These are phyloP conservation scores for Alligator mississippiensis DNA, from an alignment of 2,113 vertebrate genomes.

Conservation along the genomic window DNA sequence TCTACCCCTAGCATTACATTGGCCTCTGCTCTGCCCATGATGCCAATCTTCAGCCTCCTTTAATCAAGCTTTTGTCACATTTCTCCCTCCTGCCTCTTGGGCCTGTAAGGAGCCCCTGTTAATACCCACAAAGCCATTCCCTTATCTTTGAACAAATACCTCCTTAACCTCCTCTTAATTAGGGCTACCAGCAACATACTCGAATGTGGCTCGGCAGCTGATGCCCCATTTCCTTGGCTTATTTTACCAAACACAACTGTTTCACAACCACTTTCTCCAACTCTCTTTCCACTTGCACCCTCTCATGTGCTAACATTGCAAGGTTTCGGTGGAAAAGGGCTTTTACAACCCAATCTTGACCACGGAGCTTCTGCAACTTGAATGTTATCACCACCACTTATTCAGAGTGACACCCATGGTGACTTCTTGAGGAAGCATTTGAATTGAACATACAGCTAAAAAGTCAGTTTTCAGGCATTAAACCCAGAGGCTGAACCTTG, in stretches of 20 bases:
- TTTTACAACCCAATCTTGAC: background rate
- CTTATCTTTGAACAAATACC: background rate
- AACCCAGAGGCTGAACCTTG: background rate
- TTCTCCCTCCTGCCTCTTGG: background rate
- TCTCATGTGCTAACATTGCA: fast-evolving
- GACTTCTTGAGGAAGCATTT: background rate
- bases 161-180: background rate
- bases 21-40: fast-evolving
- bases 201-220: background rate
- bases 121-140: background rate
- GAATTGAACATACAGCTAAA: background rate
- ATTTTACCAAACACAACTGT: background rate
- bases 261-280: background rate
- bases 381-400: background rate
- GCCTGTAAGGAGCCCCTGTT: background rate
- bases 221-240: background rate
- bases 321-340: fast-evolving
- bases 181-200: background rate
- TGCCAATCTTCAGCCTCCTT: background rate
- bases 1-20: background rate
- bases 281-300: background rate
- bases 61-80: background rate
- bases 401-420: background rate
- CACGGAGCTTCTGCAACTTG: background rate
- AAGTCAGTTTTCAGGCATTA: background rate